Evolutionary conservation across 2,797 vertebrate species (phyloP).

Genomic region (Melanotaenia maccullochi): DNA sequence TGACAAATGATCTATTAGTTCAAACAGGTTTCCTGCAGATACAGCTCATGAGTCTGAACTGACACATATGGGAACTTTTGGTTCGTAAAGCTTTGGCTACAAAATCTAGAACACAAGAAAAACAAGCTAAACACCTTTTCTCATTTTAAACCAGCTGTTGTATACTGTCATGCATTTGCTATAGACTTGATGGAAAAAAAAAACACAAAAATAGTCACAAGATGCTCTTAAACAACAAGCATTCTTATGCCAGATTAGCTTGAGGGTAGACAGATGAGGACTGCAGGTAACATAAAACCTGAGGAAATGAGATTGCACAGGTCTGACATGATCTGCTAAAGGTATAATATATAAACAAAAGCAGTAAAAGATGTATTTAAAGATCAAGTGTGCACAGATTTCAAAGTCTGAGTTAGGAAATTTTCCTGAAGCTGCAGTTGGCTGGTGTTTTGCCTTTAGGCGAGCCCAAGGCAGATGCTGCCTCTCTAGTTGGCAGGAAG

Average conservation of each 20-base stretch:
- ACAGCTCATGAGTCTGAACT: conserved; percentile 48
- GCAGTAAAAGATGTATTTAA: conserved; percentile 5
- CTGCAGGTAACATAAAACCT: conserved; percentile 47
- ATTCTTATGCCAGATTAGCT: conserved; percentile 44
- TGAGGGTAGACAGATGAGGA: conserved; percentile 29
- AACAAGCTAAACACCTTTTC: background rate
- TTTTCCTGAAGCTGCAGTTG: conserved; percentile 19
- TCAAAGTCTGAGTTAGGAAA: conserved; percentile 18
- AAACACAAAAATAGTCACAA: background rate
- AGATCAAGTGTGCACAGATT: conserved; percentile 13
- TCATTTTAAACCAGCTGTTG: background rate
- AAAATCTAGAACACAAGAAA: conserved; percentile 12
- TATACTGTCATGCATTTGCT: background rate
- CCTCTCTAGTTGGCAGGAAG: conserved; percentile 35
- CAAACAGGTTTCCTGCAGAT: conserved; percentile 35
- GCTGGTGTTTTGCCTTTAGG: conserved; percentile 23
- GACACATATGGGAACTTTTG: conserved; percentile 37
- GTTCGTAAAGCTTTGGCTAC: conserved; percentile 37
- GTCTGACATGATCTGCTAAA: background rate
- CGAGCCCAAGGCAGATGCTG: conserved; percentile 33
- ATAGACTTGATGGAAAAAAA: background rate
- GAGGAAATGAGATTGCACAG: conserved; percentile 39
- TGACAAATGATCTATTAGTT: conserved; percentile 61
- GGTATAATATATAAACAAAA: background rate
- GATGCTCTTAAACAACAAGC: conserved; percentile 12